A percentile compares a stretch with the other conserved stretches of the same genome.
Evolutionary conservation across 2,113 vertebrate species (phyloP).

Genomic region (Perccottus glenii): DNA sequence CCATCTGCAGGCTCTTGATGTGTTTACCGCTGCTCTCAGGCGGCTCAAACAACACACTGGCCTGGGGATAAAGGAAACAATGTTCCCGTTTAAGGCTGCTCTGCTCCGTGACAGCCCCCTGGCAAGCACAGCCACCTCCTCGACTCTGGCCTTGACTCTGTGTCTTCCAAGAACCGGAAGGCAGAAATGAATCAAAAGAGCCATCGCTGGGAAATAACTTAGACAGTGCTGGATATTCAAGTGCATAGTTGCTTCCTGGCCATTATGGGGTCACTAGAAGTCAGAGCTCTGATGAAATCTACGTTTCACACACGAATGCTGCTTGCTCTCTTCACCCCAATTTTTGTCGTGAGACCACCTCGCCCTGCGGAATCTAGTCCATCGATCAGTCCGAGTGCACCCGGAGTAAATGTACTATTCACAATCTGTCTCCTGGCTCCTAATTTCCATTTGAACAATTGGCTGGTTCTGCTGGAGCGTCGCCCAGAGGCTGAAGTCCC

Average conservation of each 20-base stretch:
- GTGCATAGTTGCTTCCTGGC: constrained; percentile 1
- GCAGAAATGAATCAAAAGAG: constrained; percentile 16
- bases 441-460: constrained; percentile 74
- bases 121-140: constrained; percentile 27
- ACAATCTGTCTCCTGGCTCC: constrained; percentile 66
- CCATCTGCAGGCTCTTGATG: constrained; percentile 25
- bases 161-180: constrained; percentile 15
- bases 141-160: constrained; percentile 25
- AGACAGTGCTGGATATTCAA: constrained; percentile 1
- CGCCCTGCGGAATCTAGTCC: constrained; percentile 45
- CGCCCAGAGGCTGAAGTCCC: constrained; percentile 66
- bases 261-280: constrained; percentile 29
- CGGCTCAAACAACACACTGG: constrained; percentile 33
- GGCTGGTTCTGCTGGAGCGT: constrained; percentile 60
- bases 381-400: constrained; percentile 57
- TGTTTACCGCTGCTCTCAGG: constrained; percentile 40
- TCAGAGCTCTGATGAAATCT: constrained; percentile 24
- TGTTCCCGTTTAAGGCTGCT: constrained; percentile 39
- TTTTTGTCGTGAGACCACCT: constrained; percentile 27
- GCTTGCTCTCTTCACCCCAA: constrained; percentile 42
- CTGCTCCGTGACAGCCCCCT: constrained; percentile 39
- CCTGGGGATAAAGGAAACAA: constrained; percentile 42
- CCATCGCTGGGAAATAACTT: not conserved
- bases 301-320: constrained; percentile 28
- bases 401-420: constrained; percentile 67